Evolutionary conservation across 2,888 invertebrate genomes (phyloP).

Genomic region (Deilephila porcellus): DNA sequence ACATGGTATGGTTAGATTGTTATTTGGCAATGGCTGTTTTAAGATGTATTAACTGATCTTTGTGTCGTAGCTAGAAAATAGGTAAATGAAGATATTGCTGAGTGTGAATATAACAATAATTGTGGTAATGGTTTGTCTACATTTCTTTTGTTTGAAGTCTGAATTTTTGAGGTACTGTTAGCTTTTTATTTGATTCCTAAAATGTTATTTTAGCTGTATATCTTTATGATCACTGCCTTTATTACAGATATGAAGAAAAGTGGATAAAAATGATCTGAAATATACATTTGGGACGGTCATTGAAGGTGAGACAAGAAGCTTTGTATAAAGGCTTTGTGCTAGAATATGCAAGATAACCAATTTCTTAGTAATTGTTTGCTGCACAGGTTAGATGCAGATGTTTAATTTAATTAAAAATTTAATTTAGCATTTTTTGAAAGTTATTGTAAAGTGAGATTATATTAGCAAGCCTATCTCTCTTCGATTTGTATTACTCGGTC

Average conservation of each 20-base stretch:
- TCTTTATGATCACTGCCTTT: background rate
- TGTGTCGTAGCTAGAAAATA: slow-evolving; percentile 20
- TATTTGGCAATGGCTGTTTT: slow-evolving; percentile 15
- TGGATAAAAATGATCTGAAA: background rate
- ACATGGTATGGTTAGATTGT: slow-evolving; percentile 27
- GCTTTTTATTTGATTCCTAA: slow-evolving; percentile 14
- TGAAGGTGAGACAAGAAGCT: background rate
- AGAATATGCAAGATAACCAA: background rate
- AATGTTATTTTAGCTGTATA: background rate
- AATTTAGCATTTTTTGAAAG: background rate
- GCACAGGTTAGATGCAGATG: background rate
- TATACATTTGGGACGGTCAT: background rate
- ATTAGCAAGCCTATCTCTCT: background rate
- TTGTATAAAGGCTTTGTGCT: background rate
- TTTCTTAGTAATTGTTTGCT: background rate
- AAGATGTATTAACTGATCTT: slow-evolving; percentile 24
- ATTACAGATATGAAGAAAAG: slow-evolving; percentile 15
- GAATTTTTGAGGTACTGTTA: slow-evolving; percentile 20
- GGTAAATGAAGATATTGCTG: slow-evolving; percentile 25
- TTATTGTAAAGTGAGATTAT: background rate
- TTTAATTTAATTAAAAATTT: no score
- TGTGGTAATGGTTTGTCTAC: slow-evolving; percentile 24
- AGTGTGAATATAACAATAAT: slow-evolving; percentile 19
- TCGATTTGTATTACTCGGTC: background rate
- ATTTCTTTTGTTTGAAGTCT: slow-evolving; percentile 18